Percentiles rank a stretch among this genome's conserved stretches.
Conservation (phyloP, 2,797 vertebrate species). For the Choloepus didactylus region DNA sequence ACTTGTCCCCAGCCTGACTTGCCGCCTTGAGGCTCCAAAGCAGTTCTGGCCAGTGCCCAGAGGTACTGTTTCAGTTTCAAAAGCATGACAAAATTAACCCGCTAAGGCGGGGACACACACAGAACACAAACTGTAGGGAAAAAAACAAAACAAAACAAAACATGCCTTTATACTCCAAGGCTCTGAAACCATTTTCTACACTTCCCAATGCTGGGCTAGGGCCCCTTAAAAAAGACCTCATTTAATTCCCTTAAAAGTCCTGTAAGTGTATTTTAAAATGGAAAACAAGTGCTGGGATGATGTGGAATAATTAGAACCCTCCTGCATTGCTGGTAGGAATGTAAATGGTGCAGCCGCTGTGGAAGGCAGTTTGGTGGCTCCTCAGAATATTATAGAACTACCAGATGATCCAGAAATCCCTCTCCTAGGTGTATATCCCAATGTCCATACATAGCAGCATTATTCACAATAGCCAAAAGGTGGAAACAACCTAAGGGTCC, state of each 20-base stretch:
- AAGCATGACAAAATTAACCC: background rate
- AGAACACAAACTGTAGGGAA: background rate
- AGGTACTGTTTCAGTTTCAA: background rate
- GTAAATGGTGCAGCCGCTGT: no score
- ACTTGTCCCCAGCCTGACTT: background rate
- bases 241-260: background rate
- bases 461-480: no score
- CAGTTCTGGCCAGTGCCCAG: background rate
- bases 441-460: no score
- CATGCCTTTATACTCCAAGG: background rate
- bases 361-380: no score
- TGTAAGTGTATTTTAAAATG: background rate
- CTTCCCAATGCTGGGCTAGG: background rate
- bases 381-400: no score
- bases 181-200: background rate
- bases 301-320: no score
- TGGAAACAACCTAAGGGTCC: no score
- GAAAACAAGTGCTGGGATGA: no score
- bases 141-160: fast-evolving
- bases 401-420: no score
- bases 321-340: background rate
- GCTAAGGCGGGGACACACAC: background rate
- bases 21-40: background rate
- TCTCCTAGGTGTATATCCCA: no score
- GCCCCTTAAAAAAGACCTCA: background rate